These are phyloP conservation scores for Myotis myotis DNA, from an alignment of 2,797 vertebrate genomes.

Conservation along the genomic window DNA sequence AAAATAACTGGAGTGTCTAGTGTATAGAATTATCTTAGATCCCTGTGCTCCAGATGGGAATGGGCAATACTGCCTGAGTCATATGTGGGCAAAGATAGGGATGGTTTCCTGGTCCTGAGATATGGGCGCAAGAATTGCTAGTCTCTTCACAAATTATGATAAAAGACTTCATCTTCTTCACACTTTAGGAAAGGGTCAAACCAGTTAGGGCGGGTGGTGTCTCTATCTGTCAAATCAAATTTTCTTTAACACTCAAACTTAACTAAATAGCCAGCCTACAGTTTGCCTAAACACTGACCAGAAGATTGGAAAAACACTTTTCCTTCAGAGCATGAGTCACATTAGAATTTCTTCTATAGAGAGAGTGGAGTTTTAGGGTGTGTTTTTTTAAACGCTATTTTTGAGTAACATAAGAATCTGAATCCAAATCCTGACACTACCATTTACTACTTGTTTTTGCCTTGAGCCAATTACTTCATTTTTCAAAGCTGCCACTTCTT, in stretches of 20 bases:
- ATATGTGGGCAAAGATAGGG: not conserved
- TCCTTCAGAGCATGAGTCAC: not conserved
- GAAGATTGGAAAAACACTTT: not conserved
- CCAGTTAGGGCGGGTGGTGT: not conserved
- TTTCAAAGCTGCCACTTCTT: not conserved
- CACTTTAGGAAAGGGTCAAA: not conserved
- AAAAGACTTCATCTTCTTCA: not conserved
- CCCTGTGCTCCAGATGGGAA: not conserved
- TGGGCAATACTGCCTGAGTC: not conserved
- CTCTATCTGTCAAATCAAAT: not conserved
- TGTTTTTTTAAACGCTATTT: not conserved
- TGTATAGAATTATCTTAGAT: not conserved
- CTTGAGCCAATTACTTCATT: constrained; percentile 10
- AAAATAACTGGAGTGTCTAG: not conserved
- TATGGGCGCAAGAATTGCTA: not conserved
- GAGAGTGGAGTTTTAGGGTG: not conserved
- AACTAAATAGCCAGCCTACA: not conserved
- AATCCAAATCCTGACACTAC: not conserved
- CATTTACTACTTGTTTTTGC: not conserved
- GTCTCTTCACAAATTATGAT: not conserved
- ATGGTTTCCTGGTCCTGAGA: not conserved
- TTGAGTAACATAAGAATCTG: not conserved
- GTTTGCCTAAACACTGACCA: not conserved
- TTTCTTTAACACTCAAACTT: not conserved
- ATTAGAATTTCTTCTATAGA: not conserved